Conservation (phyloP, 2,888 invertebrate species). For the Gastracanthus pulcherrimus region DNA sequence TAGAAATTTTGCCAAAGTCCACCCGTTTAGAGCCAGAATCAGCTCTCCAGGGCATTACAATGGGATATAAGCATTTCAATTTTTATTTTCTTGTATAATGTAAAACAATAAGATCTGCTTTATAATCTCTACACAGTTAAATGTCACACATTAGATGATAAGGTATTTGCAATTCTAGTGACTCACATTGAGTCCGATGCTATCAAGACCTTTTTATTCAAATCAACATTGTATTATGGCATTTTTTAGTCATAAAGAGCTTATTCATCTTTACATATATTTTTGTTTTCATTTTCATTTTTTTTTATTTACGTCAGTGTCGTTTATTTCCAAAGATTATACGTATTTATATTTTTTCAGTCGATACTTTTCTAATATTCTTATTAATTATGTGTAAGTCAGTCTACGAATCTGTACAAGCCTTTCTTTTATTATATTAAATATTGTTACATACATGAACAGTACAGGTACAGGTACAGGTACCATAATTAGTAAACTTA, state of each 20-base stretch:
- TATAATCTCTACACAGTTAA: conserved; percentile 30
- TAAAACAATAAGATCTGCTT: conserved; percentile 37
- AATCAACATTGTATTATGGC: conserved; percentile 37
- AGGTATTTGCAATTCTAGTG: conserved; percentile 48
- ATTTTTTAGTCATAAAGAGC: conserved; percentile 45
- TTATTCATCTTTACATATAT: conserved; percentile 6
- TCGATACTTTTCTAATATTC: conserved; percentile 11
- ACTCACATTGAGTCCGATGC: conserved; percentile 68
- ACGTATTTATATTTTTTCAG: conserved; percentile 36
- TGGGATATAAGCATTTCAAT: conserved; percentile 60
- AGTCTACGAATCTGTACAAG: background rate
- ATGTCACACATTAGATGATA: conserved; percentile 20
- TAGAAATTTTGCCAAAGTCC: conserved; percentile 54
- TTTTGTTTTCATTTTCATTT: conserved; percentile 33
- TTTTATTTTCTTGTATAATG: conserved; percentile 33
- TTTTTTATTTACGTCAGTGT: conserved; percentile 19
- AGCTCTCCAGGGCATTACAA: conserved; percentile 67
- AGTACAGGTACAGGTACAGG: no score
- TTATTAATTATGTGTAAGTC: conserved; percentile 33
- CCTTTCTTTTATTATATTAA: background rate
- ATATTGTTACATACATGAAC: no score
- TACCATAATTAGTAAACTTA: no score
- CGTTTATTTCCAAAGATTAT: conserved; percentile 52
- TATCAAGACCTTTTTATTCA: conserved; percentile 32
- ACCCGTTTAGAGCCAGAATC: conserved; percentile 55